Evolutionary conservation across 2,113 vertebrate species (phyloP), one percentile per base, ranked within the genome.

Genomic region (Onychostoma macrolepis): DNA sequence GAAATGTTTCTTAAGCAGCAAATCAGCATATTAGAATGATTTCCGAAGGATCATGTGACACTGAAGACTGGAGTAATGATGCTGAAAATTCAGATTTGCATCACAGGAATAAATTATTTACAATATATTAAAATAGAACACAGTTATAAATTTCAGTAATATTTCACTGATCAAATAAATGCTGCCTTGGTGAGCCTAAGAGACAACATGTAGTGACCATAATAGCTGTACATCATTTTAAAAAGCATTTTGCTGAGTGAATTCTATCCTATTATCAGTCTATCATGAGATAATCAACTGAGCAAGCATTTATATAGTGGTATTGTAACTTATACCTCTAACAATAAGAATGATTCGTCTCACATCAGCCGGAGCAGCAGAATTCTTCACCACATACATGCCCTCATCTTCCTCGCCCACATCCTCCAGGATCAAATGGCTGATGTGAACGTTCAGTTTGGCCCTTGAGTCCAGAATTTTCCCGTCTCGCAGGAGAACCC

Each of bases 361-460:
- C 77, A 80, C 88, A 4, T 82, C 13, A 19, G 58, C 81, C 24
- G 88, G 61, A 6, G 36, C 71, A 24, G 86, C 87, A 0, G 45
- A 71, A 80, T 88, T 90, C 87, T 4, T 94, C 87, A 94, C 90
- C 80, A 94, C 3, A n/a, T 95, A 95, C 13, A 84, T 9, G 3
- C 95, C 95, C 88, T 94, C 92, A 24, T 95, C 93, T 24, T 93
- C 91, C 91, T 95, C 92, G 85, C 92, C 92, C n/a, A 94, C 94
- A 8, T 93, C 90, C 63, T 94, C 91, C 91, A 95, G 88, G 86
- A 94, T 91, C 83, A 95, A 87, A 87, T 94, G 90, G 2, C 88
- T 92, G 72, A 53, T 69, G n/a, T 56, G 86, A 24, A 12, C 4
- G 88, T 88, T 92, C 74, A 94, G 65, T 2, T 53, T 83, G 15